A percentile compares a stretch with the other conserved stretches of the same genome.
phyloP scores from a whole-genome alignment of 1,140 invertebrate genomes.

The Pseudomyrmex flavicornis region DNA sequence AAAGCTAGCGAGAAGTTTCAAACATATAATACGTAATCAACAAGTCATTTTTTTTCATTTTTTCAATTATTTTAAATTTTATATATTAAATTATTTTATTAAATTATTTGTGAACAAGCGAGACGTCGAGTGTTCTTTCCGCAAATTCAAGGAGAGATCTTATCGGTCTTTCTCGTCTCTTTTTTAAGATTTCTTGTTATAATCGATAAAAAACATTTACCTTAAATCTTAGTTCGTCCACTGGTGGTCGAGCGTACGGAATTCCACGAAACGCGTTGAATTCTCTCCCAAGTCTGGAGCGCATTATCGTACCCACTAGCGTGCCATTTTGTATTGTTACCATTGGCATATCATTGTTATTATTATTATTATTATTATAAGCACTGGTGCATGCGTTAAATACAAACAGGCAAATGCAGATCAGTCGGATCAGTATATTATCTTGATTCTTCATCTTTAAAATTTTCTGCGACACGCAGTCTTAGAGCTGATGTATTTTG shows the following conservation, averaged over 20 bases:
- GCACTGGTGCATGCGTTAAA: not conserved
- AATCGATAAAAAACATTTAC: conserved; percentile 75
- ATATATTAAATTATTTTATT: too few species aligned
- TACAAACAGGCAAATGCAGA: conserved; percentile 16
- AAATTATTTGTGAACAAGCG: too few species aligned
- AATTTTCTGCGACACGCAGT: not conserved
- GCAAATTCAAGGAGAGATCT: not conserved
- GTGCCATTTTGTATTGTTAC: conserved; percentile 81
- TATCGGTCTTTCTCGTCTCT: not conserved
- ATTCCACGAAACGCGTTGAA: conserved; percentile 86
- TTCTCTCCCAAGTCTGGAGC: conserved; percentile 76
- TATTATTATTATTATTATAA: not conserved
- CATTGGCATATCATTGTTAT: conserved; percentile 28
- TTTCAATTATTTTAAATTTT: too few species aligned
- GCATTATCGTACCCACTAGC: conserved; percentile 77
- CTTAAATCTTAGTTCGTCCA: conserved; percentile 86
- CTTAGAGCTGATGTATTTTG: too few species aligned
- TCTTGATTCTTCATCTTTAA: not conserved
- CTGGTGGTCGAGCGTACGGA: conserved; percentile 86
- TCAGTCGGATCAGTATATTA: not conserved
- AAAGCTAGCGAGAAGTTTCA: too few species aligned
- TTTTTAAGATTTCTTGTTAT: not conserved
- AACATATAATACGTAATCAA: too few species aligned
- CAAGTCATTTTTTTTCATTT: too few species aligned
- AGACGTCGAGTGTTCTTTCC: not conserved